Evolutionary conservation across 2,888 invertebrate species (phyloP).

Genomic region (Campoplex capitator): DNA sequence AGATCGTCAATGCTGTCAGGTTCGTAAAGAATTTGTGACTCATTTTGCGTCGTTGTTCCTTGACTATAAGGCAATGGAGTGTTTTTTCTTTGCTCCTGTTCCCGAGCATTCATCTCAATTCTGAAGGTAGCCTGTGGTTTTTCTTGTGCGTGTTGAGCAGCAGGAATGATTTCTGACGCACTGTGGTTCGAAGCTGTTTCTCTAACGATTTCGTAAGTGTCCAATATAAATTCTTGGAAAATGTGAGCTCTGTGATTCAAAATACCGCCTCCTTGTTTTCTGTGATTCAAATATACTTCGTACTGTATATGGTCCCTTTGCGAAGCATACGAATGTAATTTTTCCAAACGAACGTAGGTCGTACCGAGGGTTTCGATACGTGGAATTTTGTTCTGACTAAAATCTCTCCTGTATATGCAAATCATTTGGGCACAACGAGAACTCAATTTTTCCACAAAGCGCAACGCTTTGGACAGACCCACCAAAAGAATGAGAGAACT

Average conservation of each 20-base stretch:
- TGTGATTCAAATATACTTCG: constrained; percentile 72
- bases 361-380: constrained; percentile 80
- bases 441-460: constrained; percentile 78
- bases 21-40: constrained; percentile 89
- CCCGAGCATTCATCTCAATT: constrained; percentile 79
- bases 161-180: constrained; percentile 29
- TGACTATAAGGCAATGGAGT: constrained; percentile 79
- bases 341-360: constrained; percentile 77
- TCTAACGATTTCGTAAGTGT: constrained; percentile 74
- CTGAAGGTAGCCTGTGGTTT: constrained; percentile 79
- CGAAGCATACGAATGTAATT: constrained; percentile 43
- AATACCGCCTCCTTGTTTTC: constrained; percentile 78
- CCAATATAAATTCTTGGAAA: constrained; percentile 72
- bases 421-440: constrained; percentile 76
- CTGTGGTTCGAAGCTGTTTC: constrained; percentile 62
- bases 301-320: constrained; percentile 72
- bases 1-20: constrained; percentile 93
- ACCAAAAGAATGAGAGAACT: constrained; percentile 77
- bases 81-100: constrained; percentile 80
- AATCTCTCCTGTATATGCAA: constrained; percentile 80
- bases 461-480: constrained; percentile 75
- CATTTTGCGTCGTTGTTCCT: constrained; percentile 66
- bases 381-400: constrained; percentile 74
- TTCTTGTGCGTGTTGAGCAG: constrained; percentile 38
- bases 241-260: constrained; percentile 74